A percentile compares a stretch with the other conserved stretches of the same genome.
These are phyloP conservation scores for Cryptophagus acutangulus DNA, from an alignment of 2,888 invertebrate species.

Conservation along the genomic window DNA sequence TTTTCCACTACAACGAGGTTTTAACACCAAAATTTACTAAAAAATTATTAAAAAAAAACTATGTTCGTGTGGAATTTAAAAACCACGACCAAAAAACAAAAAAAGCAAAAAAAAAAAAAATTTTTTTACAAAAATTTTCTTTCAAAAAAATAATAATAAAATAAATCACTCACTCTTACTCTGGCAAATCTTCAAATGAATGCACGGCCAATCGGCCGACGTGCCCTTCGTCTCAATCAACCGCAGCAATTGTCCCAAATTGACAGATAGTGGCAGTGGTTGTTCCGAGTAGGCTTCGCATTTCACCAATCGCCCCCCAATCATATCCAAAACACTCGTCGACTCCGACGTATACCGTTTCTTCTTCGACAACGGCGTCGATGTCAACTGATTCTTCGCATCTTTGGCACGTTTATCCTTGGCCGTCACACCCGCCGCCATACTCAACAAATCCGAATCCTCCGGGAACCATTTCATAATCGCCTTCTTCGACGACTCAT, in stretches of 20 bases:
- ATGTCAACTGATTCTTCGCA: slow-evolving; percentile 59
- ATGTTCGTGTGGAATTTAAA: no score
- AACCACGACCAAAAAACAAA: no score
- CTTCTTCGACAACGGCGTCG: slow-evolving; percentile 44
- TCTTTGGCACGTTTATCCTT: slow-evolving; percentile 87
- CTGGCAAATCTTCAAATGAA: slow-evolving; percentile 45
- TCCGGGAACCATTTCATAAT: slow-evolving; percentile 46
- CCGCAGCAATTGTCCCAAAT: slow-evolving; percentile 43
- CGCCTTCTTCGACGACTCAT: slow-evolving; percentile 27
- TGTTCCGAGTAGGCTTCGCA: slow-evolving; percentile 43
- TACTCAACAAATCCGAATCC: slow-evolving; percentile 56
- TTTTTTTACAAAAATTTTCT: no score
- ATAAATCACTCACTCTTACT: no score
- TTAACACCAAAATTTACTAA: no score
- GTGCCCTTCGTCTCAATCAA: slow-evolving; percentile 41
- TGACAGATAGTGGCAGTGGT: slow-evolving; percentile 41
- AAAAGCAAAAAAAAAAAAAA: no score
- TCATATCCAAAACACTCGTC: slow-evolving; percentile 29
- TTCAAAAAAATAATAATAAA: no score
- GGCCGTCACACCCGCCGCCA: slow-evolving; percentile 80
- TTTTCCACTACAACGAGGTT: no score
- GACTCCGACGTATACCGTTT: slow-evolving; percentile 34
- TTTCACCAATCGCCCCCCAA: slow-evolving; percentile 42
- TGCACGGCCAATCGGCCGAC: slow-evolving; percentile 43
- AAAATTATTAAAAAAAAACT: no score